A percentile compares a stretch with the other conserved stretches of the same genome.
Evolutionary conservation across 1,140 invertebrate species (phyloP).

Genomic region (Lasioglossum baleicum): DNA sequence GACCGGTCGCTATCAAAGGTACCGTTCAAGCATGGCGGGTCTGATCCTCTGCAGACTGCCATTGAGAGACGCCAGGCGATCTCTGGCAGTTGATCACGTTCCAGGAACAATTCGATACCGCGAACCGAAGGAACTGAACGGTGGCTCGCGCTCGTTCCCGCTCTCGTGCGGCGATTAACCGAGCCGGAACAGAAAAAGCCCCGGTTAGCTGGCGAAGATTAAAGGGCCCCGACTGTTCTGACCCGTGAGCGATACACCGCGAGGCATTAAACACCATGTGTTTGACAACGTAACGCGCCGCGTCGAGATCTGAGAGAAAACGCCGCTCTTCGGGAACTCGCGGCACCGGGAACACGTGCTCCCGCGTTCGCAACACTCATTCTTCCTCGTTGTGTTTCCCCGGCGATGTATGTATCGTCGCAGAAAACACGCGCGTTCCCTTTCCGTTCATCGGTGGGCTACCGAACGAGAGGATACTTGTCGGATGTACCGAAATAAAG

Average conservation of each 20-base stretch:
- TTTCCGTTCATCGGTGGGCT: conserved; percentile 2
- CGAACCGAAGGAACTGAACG: conserved; percentile 24
- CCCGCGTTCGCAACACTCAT: conserved; percentile 64
- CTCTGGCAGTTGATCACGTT: conserved; percentile 17
- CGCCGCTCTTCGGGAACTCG: conserved; percentile 61
- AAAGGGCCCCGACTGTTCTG: conserved; percentile 69
- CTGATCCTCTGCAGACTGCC: neutral
- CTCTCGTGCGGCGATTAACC: conserved; percentile 50
- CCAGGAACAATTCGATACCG: conserved; percentile 49
- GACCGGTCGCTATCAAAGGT: neutral
- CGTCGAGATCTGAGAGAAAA: conserved; percentile 73
- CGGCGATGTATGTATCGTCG: neutral
- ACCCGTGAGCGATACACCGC: conserved; percentile 68
- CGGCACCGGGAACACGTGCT: conserved; percentile 71
- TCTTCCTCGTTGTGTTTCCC: neutral
- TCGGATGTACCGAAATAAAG: conserved; percentile 65
- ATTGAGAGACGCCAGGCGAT: neutral
- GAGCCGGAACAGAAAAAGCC: conserved; percentile 69
- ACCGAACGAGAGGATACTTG: conserved; percentile 52
- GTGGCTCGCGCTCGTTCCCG: too few species aligned
- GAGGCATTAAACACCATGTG: conserved; percentile 75
- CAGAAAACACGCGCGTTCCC: neutral
- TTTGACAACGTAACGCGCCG: conserved; percentile 76
- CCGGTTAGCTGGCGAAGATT: conserved; percentile 65
- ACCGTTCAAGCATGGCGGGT: neutral